Evolutionary conservation across 2,888 invertebrate species (phyloP).

Genomic region (Polymixis flavicincta): DNA sequence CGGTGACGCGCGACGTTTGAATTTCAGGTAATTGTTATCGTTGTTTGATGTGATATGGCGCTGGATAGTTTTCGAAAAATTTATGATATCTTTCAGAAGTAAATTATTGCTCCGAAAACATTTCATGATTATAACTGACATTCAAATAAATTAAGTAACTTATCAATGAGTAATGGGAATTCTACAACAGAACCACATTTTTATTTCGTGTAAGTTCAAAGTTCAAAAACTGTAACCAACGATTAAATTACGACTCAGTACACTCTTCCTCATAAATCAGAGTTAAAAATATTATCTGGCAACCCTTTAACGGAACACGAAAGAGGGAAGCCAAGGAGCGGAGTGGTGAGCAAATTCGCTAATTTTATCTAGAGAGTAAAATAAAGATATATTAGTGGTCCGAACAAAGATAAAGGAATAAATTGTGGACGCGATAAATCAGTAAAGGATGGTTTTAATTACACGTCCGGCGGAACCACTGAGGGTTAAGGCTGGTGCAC

Average conservation of each 20-base stretch:
- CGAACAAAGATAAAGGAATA: constrained; percentile 89
- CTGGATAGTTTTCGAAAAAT: not conserved
- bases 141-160: not conserved
- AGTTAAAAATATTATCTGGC: constrained; percentile 77
- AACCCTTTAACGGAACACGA: constrained; percentile 82
- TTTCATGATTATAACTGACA: constrained; percentile 1
- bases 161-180: constrained; percentile 31
- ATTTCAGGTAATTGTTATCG: constrained; percentile 25
- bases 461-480: constrained; percentile 81
- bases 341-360: constrained; percentile 84
- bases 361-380: constrained; percentile 86
- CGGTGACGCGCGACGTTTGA: constrained; percentile 17
- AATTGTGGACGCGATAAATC: constrained; percentile 89
- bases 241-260: constrained; percentile 62
- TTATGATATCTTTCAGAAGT: not conserved
- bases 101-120: not conserved
- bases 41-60: constrained; percentile 16
- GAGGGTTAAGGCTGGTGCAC: constrained; percentile 63
- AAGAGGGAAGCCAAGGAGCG: constrained; percentile 72
- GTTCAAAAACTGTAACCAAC: constrained; percentile 1
- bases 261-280: constrained; percentile 76
- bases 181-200: not conserved
- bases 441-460: constrained; percentile 90
- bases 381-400: constrained; percentile 90
- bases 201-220: not conserved